phyloP scores from a whole-genome alignment of 1,140 invertebrate genomes.

The Zaprionus nigranus region DNA sequence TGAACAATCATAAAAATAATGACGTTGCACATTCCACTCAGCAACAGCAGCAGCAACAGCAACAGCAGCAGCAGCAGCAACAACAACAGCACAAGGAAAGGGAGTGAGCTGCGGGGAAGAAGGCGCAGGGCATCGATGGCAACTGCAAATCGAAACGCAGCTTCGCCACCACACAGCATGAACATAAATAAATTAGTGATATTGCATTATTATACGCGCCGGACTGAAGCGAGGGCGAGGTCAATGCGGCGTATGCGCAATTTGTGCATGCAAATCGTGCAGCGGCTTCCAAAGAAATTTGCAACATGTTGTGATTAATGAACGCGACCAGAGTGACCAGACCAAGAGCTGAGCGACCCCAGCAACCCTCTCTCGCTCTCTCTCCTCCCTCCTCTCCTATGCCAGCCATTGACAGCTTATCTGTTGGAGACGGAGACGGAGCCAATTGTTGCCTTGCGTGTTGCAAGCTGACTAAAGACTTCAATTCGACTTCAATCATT shows the following conservation, averaged over 20 bases:
- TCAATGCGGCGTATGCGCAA: slow-evolving; percentile 78
- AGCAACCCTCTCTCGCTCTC: too few relatives aligned
- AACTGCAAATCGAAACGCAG: slow-evolving; percentile 24
- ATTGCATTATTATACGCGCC: slow-evolving; percentile 63
- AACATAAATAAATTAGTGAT: slow-evolving; percentile 78
- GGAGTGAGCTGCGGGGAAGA: not conserved
- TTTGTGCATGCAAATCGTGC: slow-evolving; percentile 56
- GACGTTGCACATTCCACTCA: slow-evolving; percentile 77
- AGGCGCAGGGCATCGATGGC: not conserved
- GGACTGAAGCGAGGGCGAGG: slow-evolving; percentile 41
- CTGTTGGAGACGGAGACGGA: slow-evolving; percentile 35
- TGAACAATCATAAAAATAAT: slow-evolving; percentile 83
- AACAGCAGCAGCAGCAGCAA: slow-evolving; percentile 8
- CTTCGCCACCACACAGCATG: slow-evolving; percentile 67
- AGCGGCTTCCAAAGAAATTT: slow-evolving; percentile 47
- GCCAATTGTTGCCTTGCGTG: slow-evolving; percentile 80
- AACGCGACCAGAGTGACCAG: slow-evolving; percentile 59
- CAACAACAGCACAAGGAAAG: not conserved
- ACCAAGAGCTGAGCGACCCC: not conserved
- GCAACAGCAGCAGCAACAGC: slow-evolving; percentile 29
- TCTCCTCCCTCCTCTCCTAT: not conserved
- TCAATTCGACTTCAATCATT: slow-evolving; percentile 82
- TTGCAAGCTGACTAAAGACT: slow-evolving; percentile 78
- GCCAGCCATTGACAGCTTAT: slow-evolving; percentile 72
- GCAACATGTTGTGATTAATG: slow-evolving; percentile 80